Base-by-base conservation (phyloP, 2,888 invertebrate genomes). In the Magallana nippona region DNA sequence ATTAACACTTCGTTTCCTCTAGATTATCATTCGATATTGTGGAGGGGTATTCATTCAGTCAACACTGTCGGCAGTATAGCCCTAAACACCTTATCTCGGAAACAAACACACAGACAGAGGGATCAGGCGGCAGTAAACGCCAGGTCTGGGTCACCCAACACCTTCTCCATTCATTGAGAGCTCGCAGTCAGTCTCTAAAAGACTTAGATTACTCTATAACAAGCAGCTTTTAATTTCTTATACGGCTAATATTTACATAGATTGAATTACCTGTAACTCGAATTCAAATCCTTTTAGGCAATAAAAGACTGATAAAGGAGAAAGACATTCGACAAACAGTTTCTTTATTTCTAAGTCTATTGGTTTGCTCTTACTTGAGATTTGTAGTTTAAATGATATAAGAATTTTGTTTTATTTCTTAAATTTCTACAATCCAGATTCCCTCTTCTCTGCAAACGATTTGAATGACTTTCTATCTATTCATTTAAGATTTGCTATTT, bases 1-100 rank as follows among this genome's bases (percentile, higher is more conserved):
- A 71, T 71, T 71, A 71, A 22, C 71, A 22, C 71, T 27, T 32
- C 27, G 71, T 32, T 71, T 71, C 17, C 13, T 22, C 32, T 71
- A 71, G 71, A 71, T 71, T 71, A 11, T 22, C 71, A 71, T 71
- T 71, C 32, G 71, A 71, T 71, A 71, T 32, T 71, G 13, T 71
- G 15, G 71, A 22, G 27, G 71, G 71, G 32, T 60, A 71, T 32
- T 27, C 71, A 71, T 71, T 71, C 71, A 71, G 71, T 71, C 71
- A 19, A 71, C 71, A 71, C 22, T 19, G 60, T 22, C 22, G 32
- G 71, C 71, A 13, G 32, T 27, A 27, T 44, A 71, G 32, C 63
- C 63, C 22, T 17, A 71, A 71, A 32, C 32, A 71, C 32, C 5
- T 71, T 71, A 71, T 71, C 71, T 71, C 11, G 15, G 71, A 32